These are phyloP conservation scores for Scrobipalpa costella DNA, from an alignment of 2,888 invertebrate genomes.

Conservation along the genomic window DNA sequence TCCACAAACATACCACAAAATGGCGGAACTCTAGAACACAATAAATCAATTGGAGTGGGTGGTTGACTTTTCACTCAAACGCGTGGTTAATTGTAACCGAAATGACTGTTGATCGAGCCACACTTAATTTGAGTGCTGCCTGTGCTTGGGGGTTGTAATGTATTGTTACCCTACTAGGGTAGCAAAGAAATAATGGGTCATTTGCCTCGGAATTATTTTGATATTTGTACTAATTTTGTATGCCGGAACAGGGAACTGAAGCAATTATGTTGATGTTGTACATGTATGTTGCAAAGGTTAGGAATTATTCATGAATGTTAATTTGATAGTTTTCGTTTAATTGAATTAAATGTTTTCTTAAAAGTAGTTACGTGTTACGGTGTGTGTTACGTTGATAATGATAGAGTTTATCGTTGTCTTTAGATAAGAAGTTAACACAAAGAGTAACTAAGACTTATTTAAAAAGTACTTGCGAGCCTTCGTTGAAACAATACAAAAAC, in stretches of 20 bases:
- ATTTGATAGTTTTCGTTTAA: neutral
- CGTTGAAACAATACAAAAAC: neutral
- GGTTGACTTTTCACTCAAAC: conserved; percentile 82
- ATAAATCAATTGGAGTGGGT: conserved; percentile 82
- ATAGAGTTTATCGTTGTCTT: no score
- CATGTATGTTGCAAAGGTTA: conserved; percentile 35
- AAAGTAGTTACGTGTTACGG: neutral
- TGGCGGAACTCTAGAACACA: conserved; percentile 77
- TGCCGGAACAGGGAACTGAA: conserved; percentile 63
- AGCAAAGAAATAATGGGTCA: conserved; percentile 65
- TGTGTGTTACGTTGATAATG: no score
- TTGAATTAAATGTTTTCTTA: neutral
- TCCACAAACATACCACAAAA: conserved; percentile 59
- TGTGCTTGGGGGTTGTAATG: conserved; percentile 56
- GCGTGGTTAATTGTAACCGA: conserved; percentile 82
- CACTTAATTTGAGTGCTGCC: conserved; percentile 81
- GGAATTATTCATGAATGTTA: neutral
- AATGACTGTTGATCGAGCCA: conserved; percentile 81
- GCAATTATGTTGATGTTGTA: conserved; percentile 38
- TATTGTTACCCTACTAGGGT: conserved; percentile 30
- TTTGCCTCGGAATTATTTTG: conserved; percentile 71
- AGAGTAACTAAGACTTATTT: no score
- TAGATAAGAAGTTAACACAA: no score
- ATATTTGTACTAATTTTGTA: conserved; percentile 63
- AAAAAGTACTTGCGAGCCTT: no score